A percentile compares a stretch with the other conserved stretches of the same genome.
These are phyloP conservation scores for Albula goreensis DNA, from an alignment of 2,113 vertebrate species.

Conservation along the genomic window DNA sequence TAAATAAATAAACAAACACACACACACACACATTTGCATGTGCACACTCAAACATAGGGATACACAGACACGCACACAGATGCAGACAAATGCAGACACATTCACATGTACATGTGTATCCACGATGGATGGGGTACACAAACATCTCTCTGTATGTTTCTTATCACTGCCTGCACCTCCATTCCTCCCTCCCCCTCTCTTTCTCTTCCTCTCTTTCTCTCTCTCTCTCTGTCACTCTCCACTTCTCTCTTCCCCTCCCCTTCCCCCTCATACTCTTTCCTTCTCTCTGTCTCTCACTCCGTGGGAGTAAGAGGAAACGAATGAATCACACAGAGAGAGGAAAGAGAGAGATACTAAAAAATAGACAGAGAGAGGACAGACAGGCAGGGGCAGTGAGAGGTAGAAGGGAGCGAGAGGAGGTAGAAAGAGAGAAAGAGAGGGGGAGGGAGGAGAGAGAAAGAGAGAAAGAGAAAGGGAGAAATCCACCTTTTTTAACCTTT, in stretches of 20 bases:
- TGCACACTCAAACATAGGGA: too few relatives aligned
- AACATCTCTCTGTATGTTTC: background rate
- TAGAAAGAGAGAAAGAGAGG: background rate
- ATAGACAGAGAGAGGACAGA: slow-evolving; percentile 40
- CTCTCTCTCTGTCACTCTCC: background rate
- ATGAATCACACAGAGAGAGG: background rate
- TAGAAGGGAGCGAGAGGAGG: background rate
- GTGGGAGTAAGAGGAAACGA: background rate
- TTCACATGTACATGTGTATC: too few relatives aligned
- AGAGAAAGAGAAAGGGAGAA: slow-evolving; percentile 17
- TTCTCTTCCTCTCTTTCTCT: background rate
- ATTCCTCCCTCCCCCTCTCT: background rate
- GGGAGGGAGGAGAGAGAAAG: slow-evolving; percentile 31
- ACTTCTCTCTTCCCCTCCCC: background rate
- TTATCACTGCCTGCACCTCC: background rate
- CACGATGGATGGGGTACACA: too few relatives aligned
- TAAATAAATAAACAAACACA: too few relatives aligned
- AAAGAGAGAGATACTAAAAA: background rate
- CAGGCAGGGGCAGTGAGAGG: background rate
- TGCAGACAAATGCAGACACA: too few relatives aligned
- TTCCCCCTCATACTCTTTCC: background rate
- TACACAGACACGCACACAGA: too few relatives aligned
- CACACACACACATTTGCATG: too few relatives aligned
- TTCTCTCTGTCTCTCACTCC: background rate
- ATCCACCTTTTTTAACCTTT: background rate